Evolutionary conservation across 2,113 vertebrate genomes (phyloP), one percentile per base, ranked within the genome.

Genomic region (Mormyrus iriodes): DNA sequence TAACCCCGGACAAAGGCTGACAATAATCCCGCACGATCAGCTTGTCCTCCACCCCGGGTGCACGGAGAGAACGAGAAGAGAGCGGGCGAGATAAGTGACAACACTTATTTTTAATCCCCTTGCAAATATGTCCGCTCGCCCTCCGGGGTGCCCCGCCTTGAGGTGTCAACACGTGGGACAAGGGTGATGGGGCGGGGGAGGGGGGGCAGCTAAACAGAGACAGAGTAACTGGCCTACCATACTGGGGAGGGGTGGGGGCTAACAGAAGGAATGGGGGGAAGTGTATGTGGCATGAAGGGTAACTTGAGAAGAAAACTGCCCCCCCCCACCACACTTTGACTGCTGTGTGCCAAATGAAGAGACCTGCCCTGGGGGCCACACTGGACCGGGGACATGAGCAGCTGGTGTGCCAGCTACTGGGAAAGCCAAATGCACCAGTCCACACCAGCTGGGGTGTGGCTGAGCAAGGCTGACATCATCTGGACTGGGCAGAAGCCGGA

Each of bases 1-100:
- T 90, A 89, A 69, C 85, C 31, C 88, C 13, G 88, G 69, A 90
- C 90, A 90, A 90, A 90, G 85, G 73, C 90, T 89, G 88, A 90
- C 17, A 69, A 52, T 90, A 90, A 90, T 89, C 90, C 88, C 15
- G 13, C 46, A 69, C 89, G 65, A 90, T 69, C 88, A n/a, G 88
- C 69, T 44, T 42, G 5, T 86, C 87, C 39, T 53, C 51, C 69
- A 61, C 89, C 52, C 35, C 7, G 65, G 46, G 65, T 49, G 69
- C n/a, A 42, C 12, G 39, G 49, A 39, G 48, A 53, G 69, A 21
- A 8, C 6, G 46, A 51, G 88, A 42, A 51, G 8, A 31, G 31
- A 21, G 69, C 3, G 12, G 27, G 10, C 10, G 4, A 27, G 53
- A 87, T 49, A 85, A 15, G 48, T 27, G 21, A 52, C 15, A 19